A percentile compares a stretch with the other conserved stretches of the same genome.
Evolutionary conservation across 2,888 invertebrate genomes (phyloP).

Genomic region (Tuberolachnus salignus): DNA sequence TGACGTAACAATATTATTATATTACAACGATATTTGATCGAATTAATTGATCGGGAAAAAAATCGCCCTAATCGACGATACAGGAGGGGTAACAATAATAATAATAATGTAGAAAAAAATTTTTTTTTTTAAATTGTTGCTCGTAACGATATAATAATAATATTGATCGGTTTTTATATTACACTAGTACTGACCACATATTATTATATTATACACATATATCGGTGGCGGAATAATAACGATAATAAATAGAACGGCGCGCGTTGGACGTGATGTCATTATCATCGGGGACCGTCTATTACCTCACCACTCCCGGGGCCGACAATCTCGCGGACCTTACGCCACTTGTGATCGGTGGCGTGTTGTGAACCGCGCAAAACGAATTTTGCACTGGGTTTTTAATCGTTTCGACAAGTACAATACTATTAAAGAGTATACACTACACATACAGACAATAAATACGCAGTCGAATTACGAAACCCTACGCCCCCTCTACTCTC

Average conservation of each 20-base stretch:
- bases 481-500: no score
- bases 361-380: not conserved
- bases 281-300: conserved; percentile 16
- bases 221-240: conserved; percentile 3
- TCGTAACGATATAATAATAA: not conserved
- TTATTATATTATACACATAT: not conserved
- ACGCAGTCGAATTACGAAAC: no score
- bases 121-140: no score
- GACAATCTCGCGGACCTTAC: conserved; percentile 23
- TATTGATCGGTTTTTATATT: conserved; percentile 31
- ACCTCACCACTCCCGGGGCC: conserved; percentile 5
- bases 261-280: conserved; percentile 38
- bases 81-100: not conserved
- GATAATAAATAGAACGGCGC: conserved; percentile 30
- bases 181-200: no score
- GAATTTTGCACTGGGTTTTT: not conserved
- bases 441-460: no score
- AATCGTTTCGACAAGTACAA: not conserved
- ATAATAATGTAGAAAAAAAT: not conserved
- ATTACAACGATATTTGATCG: conserved; percentile 21
- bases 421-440: no score
- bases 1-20: no score
- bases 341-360: not conserved
- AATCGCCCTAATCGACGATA: no score
- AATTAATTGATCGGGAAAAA: no score